Percentiles rank a stretch among this genome's conserved stretches.
Conservation (phyloP, 2,113 vertebrate species). For the Xenotilapia leptura region DNA sequence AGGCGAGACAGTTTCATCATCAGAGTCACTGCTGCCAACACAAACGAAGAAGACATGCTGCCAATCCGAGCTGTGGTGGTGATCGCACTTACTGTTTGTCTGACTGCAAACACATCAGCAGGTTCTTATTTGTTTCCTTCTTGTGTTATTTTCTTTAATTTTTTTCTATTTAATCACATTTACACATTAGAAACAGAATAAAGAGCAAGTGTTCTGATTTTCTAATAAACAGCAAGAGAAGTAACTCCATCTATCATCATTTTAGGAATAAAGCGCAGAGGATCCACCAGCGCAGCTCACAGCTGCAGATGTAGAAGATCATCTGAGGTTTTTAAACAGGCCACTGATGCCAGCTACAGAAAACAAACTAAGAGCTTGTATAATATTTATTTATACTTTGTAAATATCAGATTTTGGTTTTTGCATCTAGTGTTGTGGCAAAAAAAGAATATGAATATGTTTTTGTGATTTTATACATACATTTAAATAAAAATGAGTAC, state of each 20-base stretch:
- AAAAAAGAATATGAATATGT: accelerated
- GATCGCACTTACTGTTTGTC: neutral
- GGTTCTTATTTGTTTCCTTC: neutral
- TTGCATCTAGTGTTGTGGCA: neutral
- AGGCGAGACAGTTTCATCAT: neutral
- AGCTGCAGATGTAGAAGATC: neutral
- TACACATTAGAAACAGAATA: neutral
- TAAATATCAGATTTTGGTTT: neutral
- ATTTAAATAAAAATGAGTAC: neutral
- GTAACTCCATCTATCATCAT: neutral
- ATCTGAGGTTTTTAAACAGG: neutral
- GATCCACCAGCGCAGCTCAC: constrained; percentile 8
- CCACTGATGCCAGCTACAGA: neutral
- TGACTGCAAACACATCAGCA: constrained; percentile 7
- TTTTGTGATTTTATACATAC: neutral
- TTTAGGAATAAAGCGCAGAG: constrained; percentile 19
- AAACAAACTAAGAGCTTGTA: neutral
- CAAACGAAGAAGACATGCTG: constrained; percentile 43
- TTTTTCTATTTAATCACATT: too few relatives aligned
- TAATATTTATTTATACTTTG: neutral
- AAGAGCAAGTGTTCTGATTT: neutral
- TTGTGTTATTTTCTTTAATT: too few relatives aligned
- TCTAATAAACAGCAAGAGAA: neutral
- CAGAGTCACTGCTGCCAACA: neutral
- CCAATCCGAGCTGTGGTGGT: constrained; percentile 35